These are phyloP conservation scores for Pyrgus malvae DNA, from an alignment of 2,888 invertebrate species.

Conservation along the genomic window DNA sequence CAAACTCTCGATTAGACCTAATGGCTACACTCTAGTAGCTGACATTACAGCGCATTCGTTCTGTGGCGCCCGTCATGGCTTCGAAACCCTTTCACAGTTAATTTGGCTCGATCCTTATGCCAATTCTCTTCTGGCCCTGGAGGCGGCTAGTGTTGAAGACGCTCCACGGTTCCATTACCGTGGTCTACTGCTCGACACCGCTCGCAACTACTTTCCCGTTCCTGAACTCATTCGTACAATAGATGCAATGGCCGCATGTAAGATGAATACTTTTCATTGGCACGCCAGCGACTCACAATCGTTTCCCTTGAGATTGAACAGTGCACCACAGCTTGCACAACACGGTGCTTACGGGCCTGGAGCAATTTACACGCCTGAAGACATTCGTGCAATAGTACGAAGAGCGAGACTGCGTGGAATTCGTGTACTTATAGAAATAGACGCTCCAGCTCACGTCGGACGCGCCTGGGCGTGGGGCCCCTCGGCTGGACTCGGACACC, in stretches of 20 bases:
- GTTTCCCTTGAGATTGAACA: slow-evolving; percentile 91
- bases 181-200: slow-evolving; percentile 94
- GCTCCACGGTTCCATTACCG: slow-evolving; percentile 89
- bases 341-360: slow-evolving; percentile 94
- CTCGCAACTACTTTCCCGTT: slow-evolving; percentile 93
- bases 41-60: slow-evolving; percentile 85
- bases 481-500: slow-evolving; percentile 87
- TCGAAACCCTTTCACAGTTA: slow-evolving; percentile 90
- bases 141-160: slow-evolving; percentile 87
- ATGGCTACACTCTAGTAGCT: slow-evolving; percentile 76
- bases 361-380: slow-evolving; percentile 86
- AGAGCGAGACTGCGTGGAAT: slow-evolving; percentile 92
- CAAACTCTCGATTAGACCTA: slow-evolving; percentile 81
- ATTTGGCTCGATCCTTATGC: slow-evolving; percentile 89
- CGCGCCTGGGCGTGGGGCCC: slow-evolving; percentile 94
- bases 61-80: slow-evolving; percentile 89
- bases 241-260: slow-evolving; percentile 94
- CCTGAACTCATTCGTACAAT: slow-evolving; percentile 87
- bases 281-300: slow-evolving; percentile 95
- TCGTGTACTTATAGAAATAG: slow-evolving; percentile 93
- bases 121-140: slow-evolving; percentile 83
- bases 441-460: slow-evolving; percentile 94
- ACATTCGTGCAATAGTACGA: slow-evolving; percentile 87
- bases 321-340: slow-evolving; percentile 89
- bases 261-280: slow-evolving; percentile 97